phyloP scores from a whole-genome alignment of 2,797 vertebrate species.

The Aselliscus stoliczkanus region DNA sequence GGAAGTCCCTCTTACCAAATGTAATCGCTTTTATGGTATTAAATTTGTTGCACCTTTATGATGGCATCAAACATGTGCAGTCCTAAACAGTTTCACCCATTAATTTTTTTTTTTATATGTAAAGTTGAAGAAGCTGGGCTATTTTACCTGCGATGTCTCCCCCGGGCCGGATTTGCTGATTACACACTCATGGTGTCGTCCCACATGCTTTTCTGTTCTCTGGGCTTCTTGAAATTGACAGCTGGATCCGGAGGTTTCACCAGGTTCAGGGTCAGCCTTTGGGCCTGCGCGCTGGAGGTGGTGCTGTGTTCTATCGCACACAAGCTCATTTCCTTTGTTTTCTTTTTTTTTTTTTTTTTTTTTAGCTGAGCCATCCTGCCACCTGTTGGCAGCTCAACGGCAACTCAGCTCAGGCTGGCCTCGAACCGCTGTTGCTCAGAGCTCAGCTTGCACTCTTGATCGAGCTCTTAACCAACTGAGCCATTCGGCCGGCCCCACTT shows the following conservation, averaged over 20 bases:
- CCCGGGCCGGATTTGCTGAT: background rate
- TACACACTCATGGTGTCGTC: accelerated
- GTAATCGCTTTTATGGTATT: background rate
- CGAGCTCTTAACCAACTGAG: too few species aligned
- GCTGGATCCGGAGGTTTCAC: background rate
- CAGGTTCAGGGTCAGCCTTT: background rate
- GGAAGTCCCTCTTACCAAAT: background rate
- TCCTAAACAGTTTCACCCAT: background rate
- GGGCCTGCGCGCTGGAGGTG: too few species aligned
- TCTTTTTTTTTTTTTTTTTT: too few species aligned
- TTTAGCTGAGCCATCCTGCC: too few species aligned
- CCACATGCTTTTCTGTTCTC: background rate
- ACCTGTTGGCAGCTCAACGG: too few species aligned
- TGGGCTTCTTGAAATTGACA: background rate
- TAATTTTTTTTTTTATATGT: background rate
- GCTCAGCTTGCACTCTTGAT: too few species aligned
- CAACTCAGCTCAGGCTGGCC: too few species aligned
- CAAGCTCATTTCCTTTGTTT: too few species aligned
- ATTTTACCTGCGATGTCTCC: too few species aligned
- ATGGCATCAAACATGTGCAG: background rate
- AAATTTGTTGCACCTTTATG: background rate
- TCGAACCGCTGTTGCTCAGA: too few species aligned
- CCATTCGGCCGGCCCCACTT: too few species aligned
- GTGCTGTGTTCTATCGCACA: background rate
- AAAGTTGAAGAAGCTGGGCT: background rate